These are phyloP conservation scores for Halesus radiatus DNA, from an alignment of 1,140 invertebrate species.

Conservation along the genomic window DNA sequence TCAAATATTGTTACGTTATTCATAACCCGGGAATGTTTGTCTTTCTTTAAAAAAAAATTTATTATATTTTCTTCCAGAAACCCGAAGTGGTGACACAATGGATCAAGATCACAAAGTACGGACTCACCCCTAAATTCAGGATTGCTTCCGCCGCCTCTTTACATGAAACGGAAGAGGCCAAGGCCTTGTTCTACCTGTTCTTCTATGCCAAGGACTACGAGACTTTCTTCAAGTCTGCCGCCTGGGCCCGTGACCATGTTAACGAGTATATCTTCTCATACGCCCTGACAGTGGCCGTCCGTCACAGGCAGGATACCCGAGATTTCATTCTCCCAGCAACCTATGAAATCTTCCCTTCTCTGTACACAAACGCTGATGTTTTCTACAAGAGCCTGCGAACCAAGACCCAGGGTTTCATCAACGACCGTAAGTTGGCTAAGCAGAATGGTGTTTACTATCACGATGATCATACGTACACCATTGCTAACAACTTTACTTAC, in stretches of 20 bases:
- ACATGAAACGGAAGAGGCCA: constrained; percentile 71
- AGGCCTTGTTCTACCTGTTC: constrained; percentile 72
- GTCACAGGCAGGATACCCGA: constrained; percentile 72
- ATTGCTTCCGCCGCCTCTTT: constrained; percentile 71
- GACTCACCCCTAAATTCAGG: constrained; percentile 66
- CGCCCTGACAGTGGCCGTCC: constrained; percentile 72
- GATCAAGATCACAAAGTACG: constrained; percentile 66
- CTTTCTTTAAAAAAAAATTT: too few relatives aligned
- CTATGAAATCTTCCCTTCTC: too few relatives aligned
- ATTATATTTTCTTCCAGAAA: too few relatives aligned
- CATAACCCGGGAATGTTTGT: too few relatives aligned
- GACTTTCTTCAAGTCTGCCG: constrained; percentile 74
- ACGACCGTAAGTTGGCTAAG: constrained; percentile 55
- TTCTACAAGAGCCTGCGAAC: constrained; percentile 60
- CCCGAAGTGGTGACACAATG: too few relatives aligned
- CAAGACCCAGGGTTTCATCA: constrained; percentile 70
- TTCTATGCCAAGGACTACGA: constrained; percentile 76
- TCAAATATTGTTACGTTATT: too few relatives aligned
- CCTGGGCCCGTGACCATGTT: constrained; percentile 71
- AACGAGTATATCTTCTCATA: constrained; percentile 75
- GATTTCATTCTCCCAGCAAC: constrained; percentile 73
- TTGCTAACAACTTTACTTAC: constrained; percentile 70
- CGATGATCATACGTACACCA: constrained; percentile 65
- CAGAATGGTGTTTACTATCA: constrained; percentile 64
- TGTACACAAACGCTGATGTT: constrained; percentile 63